These are phyloP conservation scores for Oscheius myriophilus DNA, from an alignment of 2,888 invertebrate genomes.

Conservation along the genomic window DNA sequence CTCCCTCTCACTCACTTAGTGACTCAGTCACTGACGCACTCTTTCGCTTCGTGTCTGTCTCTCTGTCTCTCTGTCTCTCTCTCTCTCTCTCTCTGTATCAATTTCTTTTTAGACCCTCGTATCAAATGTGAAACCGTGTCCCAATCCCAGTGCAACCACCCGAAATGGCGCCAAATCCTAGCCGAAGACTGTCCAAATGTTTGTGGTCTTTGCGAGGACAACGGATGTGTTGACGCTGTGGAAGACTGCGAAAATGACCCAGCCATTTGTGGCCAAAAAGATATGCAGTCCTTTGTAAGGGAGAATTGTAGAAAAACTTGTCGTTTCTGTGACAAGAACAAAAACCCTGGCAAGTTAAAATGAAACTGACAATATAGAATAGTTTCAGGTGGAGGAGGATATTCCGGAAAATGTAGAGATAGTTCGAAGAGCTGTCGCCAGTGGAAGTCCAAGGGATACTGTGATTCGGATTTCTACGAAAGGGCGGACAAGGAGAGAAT, in stretches of 20 bases:
- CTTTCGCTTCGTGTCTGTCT: too few relatives aligned
- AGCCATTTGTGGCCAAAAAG: conserved; percentile 13
- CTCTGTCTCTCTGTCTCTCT: too few relatives aligned
- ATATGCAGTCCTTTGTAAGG: conserved; percentile 20
- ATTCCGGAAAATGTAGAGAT: conserved; percentile 10
- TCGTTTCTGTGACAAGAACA: conserved; percentile 15
- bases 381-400: not conserved
- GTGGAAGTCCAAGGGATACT: conserved; percentile 15
- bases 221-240: conserved; percentile 16
- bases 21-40: too few relatives aligned
- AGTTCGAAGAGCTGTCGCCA: not conserved
- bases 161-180: conserved; percentile 41
- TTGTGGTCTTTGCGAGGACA: conserved; percentile 40
- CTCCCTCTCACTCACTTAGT: too few relatives aligned
- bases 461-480: conserved; percentile 16
- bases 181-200: conserved; percentile 45
- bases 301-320: conserved; percentile 24
- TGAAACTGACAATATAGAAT: not conserved
- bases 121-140: conserved; percentile 41
- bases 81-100: not conserved
- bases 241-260: conserved; percentile 14
- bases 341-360: too few relatives aligned
- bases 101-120: conserved; percentile 36
- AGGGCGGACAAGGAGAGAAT: conserved; percentile 5
- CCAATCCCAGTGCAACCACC: conserved; percentile 40